Evolutionary conservation across 1,140 invertebrate species (phyloP).

Genomic region (Argopecten irradians): DNA sequence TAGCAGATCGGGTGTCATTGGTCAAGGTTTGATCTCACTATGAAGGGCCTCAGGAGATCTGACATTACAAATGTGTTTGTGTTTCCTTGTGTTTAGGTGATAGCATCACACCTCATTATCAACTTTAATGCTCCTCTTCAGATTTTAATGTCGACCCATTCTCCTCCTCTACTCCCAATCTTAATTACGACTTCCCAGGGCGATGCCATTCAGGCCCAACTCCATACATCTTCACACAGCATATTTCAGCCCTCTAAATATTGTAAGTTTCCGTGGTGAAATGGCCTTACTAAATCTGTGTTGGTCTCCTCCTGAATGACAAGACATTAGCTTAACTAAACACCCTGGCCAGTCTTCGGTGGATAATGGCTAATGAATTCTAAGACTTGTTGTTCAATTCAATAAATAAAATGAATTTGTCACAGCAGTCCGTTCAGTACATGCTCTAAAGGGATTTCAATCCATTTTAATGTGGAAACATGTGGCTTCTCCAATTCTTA

Average conservation of each 20-base stretch:
- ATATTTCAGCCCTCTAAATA: background rate
- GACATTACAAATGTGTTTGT: conserved; percentile 22
- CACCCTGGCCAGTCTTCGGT: background rate
- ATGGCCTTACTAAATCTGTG: background rate
- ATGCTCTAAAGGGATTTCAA: background rate
- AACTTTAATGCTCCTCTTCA: conserved; percentile 12
- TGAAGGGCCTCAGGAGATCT: background rate
- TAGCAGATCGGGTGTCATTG: background rate
- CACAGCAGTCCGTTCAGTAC: background rate
- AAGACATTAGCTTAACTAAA: background rate
- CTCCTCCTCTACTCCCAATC: background rate
- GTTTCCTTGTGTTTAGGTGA: background rate
- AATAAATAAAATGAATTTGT: conserved; percentile 24
- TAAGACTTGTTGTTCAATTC: conserved; percentile 22
- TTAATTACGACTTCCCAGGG: conserved; percentile 11
- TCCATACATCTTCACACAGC: background rate
- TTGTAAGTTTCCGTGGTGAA: conserved; percentile 9
- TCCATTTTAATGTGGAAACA: background rate
- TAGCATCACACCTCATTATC: conserved; percentile 15
- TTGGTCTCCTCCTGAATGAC: background rate
- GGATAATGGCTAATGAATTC: conserved; percentile 22
- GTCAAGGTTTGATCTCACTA: background rate
- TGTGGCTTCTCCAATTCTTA: background rate
- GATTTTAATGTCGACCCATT: background rate
- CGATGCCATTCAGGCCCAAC: background rate